phyloP scores from a whole-genome alignment of 1,140 invertebrate genomes.

The Globodera rostochiensis region DNA sequence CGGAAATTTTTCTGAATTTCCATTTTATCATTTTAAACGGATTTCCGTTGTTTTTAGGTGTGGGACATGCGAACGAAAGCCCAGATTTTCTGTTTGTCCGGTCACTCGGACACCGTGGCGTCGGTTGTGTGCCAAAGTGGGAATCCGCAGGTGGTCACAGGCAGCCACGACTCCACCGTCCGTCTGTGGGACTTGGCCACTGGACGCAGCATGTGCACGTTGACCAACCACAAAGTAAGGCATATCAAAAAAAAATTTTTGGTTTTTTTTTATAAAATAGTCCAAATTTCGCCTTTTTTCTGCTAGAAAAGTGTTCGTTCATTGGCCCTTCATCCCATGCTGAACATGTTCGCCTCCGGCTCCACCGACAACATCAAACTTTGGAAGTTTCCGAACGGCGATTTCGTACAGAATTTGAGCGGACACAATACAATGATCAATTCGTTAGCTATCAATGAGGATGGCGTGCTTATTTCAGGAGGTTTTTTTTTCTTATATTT shows the following conservation, averaged over 20 bases:
- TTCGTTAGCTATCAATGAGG: slow-evolving; percentile 86
- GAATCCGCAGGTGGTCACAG: slow-evolving; percentile 81
- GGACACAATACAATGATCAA: slow-evolving; percentile 98
- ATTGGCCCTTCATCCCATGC: slow-evolving; percentile 83
- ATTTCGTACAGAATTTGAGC: slow-evolving; percentile 94
- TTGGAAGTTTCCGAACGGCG: slow-evolving; percentile 97
- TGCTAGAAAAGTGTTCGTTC: slow-evolving; percentile 84
- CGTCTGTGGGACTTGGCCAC: slow-evolving; percentile 95
- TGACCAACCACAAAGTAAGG: slow-evolving; percentile 89
- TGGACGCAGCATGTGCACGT: slow-evolving; percentile 87
- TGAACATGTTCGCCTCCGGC: slow-evolving; percentile 94
- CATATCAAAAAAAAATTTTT: background rate
- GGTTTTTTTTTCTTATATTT: slow-evolving; percentile 68
- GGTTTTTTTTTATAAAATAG: background rate
- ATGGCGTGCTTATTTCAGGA: slow-evolving; percentile 93
- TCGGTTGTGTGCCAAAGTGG: slow-evolving; percentile 85
- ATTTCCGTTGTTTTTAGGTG: slow-evolving; percentile 63
- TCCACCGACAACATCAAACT: slow-evolving; percentile 99
- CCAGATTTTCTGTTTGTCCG: slow-evolving; percentile 92
- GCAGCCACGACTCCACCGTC: slow-evolving; percentile 77
- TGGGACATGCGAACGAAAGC: slow-evolving; percentile 99
- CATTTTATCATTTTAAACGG: background rate
- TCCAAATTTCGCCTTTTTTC: slow-evolving; percentile 1
- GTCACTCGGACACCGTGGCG: slow-evolving; percentile 95
- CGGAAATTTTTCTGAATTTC: background rate